Conservation (phyloP, 2,888 invertebrate genomes). For the Heliconius charithonia region DNA sequence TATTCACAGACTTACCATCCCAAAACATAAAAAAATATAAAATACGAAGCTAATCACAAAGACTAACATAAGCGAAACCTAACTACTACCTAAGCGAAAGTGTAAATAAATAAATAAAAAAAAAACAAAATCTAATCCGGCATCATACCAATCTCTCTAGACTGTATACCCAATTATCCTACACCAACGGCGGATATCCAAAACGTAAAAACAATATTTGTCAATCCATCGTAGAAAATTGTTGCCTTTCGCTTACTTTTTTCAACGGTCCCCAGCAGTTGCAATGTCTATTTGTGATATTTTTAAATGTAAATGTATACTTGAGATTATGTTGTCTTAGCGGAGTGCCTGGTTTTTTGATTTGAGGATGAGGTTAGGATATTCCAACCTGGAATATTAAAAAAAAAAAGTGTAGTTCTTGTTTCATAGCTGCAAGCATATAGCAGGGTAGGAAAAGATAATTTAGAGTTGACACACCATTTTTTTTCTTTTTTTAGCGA, state of each 20-base stretch:
- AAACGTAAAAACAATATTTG: slow-evolving; percentile 46
- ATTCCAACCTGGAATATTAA: too few relatives aligned
- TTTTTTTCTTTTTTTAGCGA: neutral
- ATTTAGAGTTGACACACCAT: neutral
- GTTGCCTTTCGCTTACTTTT: slow-evolving; percentile 42
- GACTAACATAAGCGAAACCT: neutral
- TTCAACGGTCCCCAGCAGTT: slow-evolving; percentile 36
- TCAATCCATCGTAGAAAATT: slow-evolving; percentile 43
- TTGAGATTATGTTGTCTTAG: slow-evolving; percentile 21
- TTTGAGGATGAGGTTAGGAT: neutral
- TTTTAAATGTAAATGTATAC: slow-evolving; percentile 32
- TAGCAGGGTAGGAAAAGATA: neutral
- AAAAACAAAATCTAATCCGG: slow-evolving; percentile 1
- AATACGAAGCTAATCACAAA: neutral
- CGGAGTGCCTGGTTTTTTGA: neutral
- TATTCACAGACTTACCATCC: too few relatives aligned
- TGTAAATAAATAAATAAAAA: slow-evolving; percentile 16
- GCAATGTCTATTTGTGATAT: slow-evolving; percentile 42
- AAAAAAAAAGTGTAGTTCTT: too few relatives aligned
- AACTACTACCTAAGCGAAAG: neutral
- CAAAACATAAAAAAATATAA: neutral
- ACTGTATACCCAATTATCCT: slow-evolving; percentile 35
- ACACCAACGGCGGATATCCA: slow-evolving; percentile 25
- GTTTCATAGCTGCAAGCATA: neutral
- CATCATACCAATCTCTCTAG: slow-evolving; percentile 9